A percentile compares a stretch with the other conserved stretches of the same genome.
phyloP scores from a whole-genome alignment of 2,888 invertebrate species.

The Idaea biselata region DNA sequence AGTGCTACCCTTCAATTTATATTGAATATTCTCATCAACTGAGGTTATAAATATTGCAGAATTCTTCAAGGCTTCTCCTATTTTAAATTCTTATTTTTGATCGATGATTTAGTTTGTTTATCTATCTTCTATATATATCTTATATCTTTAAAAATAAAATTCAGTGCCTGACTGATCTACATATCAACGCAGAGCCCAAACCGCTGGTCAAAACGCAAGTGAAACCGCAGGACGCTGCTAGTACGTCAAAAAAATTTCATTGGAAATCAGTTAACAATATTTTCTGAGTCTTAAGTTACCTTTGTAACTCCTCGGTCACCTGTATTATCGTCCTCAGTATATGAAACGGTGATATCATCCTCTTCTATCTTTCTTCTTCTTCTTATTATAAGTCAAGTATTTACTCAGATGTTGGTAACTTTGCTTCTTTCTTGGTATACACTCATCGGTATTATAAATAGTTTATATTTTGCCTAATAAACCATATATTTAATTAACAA shows the following conservation, averaged over 20 bases:
- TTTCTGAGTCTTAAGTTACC: background rate
- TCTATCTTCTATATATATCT: background rate
- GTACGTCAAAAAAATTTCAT: background rate
- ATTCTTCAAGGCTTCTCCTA: background rate
- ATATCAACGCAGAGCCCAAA: too few relatives aligned
- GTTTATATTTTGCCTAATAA: too few relatives aligned
- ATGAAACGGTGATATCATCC: conserved; percentile 18
- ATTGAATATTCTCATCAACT: background rate
- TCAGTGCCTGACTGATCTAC: too few relatives aligned
- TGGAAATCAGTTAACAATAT: background rate
- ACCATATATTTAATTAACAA: too few relatives aligned
- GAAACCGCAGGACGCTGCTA: too few relatives aligned
- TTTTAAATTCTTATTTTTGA: background rate
- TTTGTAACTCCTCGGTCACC: background rate
- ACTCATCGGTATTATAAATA: background rate
- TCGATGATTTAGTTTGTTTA: background rate
- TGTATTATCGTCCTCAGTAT: background rate
- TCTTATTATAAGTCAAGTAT: background rate
- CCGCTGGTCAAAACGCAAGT: too few relatives aligned
- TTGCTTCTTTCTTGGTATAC: background rate
- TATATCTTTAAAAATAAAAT: too few relatives aligned
- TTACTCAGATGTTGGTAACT: conserved; percentile 7
- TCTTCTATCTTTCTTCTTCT: too few relatives aligned
- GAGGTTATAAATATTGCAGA: background rate
- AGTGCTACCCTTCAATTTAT: background rate